Conservation (phyloP, 2,888 invertebrate species). For the Dasypolia templi region DNA sequence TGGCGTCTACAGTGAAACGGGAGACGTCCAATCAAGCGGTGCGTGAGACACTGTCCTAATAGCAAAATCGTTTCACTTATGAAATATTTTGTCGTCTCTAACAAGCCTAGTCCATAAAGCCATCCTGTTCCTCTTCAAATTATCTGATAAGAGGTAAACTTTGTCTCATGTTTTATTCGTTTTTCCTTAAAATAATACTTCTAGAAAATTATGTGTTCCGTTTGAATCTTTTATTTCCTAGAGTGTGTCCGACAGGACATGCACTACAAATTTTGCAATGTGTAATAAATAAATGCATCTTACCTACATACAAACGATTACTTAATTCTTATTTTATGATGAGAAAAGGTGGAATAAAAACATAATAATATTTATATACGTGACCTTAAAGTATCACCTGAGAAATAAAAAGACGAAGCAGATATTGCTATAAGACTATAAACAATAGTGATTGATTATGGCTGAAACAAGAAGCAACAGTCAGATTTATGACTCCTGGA, state of each 20-base stretch:
- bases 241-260: slow-evolving; percentile 1
- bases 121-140: slow-evolving; percentile 56
- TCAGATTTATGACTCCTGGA: slow-evolving; percentile 57
- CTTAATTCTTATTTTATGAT: slow-evolving; percentile 26
- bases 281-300: slow-evolving; percentile 12
- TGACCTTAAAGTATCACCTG: slow-evolving; percentile 30
- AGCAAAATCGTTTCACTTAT: slow-evolving; percentile 65
- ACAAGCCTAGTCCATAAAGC: slow-evolving; percentile 50
- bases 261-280: slow-evolving; percentile 14
- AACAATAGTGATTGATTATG: slow-evolving; percentile 60
- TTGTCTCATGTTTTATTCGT: slow-evolving; percentile 19
- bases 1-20: slow-evolving; percentile 84
- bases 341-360: slow-evolving; percentile 26
- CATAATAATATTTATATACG: slow-evolving; percentile 25
- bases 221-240: slow-evolving; percentile 27
- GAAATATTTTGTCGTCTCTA: slow-evolving; percentile 54
- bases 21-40: slow-evolving; percentile 82
- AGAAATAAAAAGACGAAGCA: slow-evolving; percentile 42
- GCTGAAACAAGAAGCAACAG: slow-evolving; percentile 54
- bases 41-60: slow-evolving; percentile 60
- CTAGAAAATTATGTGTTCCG: slow-evolving; percentile 9
- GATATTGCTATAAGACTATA: slow-evolving; percentile 37
- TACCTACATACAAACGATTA: slow-evolving; percentile 16
- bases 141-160: slow-evolving; percentile 46
- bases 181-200: slow-evolving; percentile 22